Evolutionary conservation across 1,140 invertebrate species (phyloP), one percentile per base, ranked within the genome.

Genomic region (Hypsibius dujardini): DNA sequence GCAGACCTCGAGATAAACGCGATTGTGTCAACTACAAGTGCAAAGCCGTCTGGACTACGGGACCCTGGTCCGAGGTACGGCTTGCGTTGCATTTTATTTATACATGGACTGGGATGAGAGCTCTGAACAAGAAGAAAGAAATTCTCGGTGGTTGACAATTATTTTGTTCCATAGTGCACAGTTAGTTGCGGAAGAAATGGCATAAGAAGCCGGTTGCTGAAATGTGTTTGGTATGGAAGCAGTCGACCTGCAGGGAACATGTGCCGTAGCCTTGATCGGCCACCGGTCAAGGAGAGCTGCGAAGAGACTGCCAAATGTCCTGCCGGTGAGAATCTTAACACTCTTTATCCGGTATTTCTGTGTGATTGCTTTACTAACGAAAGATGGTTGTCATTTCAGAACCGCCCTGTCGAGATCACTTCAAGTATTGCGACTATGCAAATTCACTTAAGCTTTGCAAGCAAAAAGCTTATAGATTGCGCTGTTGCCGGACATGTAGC

Each of bases 11-110:
- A 56, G 50, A 56, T 56, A n/a, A n/a, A n/a, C 50, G 50, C 7
- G 50, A 56, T 56, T 56, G 50, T 56, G n/a, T 56, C 7, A 56
- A 56, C 50, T 56, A 56, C 50, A 56, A 56, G n/a, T 56, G 50
- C 50, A 56, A 56, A 56, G 50, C 50, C 7, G 50, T 56, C 7
- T 56, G 50, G 50, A 56, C 50, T 56, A 56, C 50, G 50, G 50
- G 50, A 12, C 50, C 50, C 50, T 56, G 50, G 50, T 56, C 50
- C 50, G 7, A 56, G 50, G 50, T 56, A 56, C 7, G 50, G 7
- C n/a, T n/a, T 56, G 7, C 7, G n/a, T 12, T n/a, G n/a, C 7
- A 56, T n/a, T 56, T n/a, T 56, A 28, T 28, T 28, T 28, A 28
- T 28, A 28, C 28, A 28, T 28, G 28, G 28, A 28, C 28, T 28